These are phyloP conservation scores for Sorex fumeus DNA, from an alignment of 2,113 vertebrate genomes.

Conservation along the genomic window DNA sequence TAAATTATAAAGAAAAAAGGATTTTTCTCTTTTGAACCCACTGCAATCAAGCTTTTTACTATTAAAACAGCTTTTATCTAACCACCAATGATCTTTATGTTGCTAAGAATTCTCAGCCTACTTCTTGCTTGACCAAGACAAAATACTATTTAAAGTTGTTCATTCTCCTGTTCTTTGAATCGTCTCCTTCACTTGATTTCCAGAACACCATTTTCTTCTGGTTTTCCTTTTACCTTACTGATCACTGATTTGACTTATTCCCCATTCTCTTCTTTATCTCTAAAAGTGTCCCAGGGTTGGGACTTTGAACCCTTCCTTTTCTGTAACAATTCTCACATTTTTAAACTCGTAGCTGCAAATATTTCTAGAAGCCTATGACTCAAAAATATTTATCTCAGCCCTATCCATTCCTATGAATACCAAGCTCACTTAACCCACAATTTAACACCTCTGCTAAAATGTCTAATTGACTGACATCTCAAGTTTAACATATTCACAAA, in stretches of 20 bases:
- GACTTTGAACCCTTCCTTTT: background rate
- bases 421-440: background rate
- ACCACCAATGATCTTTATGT: background rate
- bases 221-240: conserved; percentile 11
- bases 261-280: background rate
- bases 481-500: conserved; percentile 29
- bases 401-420: background rate
- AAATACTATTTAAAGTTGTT: background rate
- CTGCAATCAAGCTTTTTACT: background rate
- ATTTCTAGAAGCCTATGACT: background rate
- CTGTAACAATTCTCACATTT: conserved; percentile 10
- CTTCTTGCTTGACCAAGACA: conserved; percentile 13
- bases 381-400: background rate
- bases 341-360: conserved; percentile 3
- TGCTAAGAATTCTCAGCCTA: conserved; percentile 28
- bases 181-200: conserved; percentile 16
- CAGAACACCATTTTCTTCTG: background rate
- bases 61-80: conserved; percentile 1
- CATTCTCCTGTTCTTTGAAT: background rate
- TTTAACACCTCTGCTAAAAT: background rate
- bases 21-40: conserved; percentile 23
- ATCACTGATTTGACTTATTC: background rate
- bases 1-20: too few relatives aligned
- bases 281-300: background rate
- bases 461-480: conserved; percentile 21